Evolutionary conservation across 2,888 invertebrate genomes (phyloP).

Genomic region (Drosophila villosipedis): DNA sequence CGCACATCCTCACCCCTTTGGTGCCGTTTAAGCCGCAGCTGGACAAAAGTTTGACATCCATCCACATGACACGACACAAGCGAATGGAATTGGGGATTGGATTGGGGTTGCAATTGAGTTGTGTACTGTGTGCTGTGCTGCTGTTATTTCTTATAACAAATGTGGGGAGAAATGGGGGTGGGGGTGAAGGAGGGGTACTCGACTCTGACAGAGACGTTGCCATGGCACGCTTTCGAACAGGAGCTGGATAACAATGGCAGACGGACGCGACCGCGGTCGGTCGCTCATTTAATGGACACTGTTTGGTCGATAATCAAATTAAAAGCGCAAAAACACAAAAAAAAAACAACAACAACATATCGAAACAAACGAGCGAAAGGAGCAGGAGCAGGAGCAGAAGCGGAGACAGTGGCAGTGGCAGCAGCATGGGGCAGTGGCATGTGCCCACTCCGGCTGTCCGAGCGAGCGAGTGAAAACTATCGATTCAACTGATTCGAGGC

Average conservation of each 20-base stretch:
- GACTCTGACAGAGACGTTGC: slow-evolving; percentile 48
- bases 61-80: slow-evolving; percentile 72
- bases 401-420: slow-evolving; percentile 27
- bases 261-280: slow-evolving; percentile 67
- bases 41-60: slow-evolving; percentile 79
- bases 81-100: slow-evolving; percentile 10
- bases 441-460: slow-evolving; percentile 4
- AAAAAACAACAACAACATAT: background rate
- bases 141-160: slow-evolving; percentile 80
- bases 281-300: slow-evolving; percentile 81
- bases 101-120: slow-evolving; percentile 1
- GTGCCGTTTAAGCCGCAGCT: slow-evolving; percentile 74
- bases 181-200: background rate
- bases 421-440: background rate
- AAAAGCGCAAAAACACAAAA: slow-evolving; percentile 46
- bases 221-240: slow-evolving; percentile 54
- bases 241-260: slow-evolving; percentile 57
- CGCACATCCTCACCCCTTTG: slow-evolving; percentile 4
- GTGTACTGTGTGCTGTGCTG: slow-evolving; percentile 1
- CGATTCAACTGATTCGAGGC: slow-evolving; percentile 49
- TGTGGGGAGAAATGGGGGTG: slow-evolving; percentile 21
- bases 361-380: background rate
- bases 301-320: slow-evolving; percentile 84
- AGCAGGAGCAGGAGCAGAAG: slow-evolving; percentile 24
- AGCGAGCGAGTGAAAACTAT: slow-evolving; percentile 22